Evolutionary conservation across 2,888 invertebrate genomes (phyloP).

Genomic region (Pediacus dermestoides): DNA sequence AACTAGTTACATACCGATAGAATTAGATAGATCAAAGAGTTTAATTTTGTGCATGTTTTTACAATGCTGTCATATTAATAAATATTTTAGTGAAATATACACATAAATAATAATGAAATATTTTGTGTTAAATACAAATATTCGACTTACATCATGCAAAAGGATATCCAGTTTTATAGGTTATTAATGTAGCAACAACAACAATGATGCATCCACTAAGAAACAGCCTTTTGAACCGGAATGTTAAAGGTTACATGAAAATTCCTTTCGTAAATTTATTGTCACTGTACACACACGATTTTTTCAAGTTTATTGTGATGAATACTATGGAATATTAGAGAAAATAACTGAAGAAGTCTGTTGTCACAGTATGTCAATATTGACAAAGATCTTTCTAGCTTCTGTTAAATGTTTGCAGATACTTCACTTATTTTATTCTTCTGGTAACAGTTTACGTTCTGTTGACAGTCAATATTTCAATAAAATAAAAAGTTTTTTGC

Average conservation of each 20-base stretch:
- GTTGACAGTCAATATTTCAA: constrained; percentile 21
- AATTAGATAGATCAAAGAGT: too few relatives aligned
- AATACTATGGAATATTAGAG: constrained; percentile 10
- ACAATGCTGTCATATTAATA: too few relatives aligned
- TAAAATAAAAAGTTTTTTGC: too few relatives aligned
- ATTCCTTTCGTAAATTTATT: constrained; percentile 3
- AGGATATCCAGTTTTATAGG: not conserved
- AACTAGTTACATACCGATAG: constrained; percentile 20
- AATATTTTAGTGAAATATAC: too few relatives aligned
- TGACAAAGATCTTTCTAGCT: constrained; percentile 35
- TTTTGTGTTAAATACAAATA: too few relatives aligned
- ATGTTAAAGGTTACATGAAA: constrained; percentile 1
- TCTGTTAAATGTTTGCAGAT: constrained; percentile 33
- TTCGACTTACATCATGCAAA: not conserved
- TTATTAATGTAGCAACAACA: not conserved
- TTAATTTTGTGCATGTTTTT: too few relatives aligned
- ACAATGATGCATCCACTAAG: constrained; percentile 1
- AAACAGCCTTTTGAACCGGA: not conserved
- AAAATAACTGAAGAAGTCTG: constrained; percentile 8
- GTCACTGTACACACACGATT: constrained; percentile 6
- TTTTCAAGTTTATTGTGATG: not conserved
- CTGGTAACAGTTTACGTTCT: constrained; percentile 23
- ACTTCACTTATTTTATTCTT: constrained; percentile 33
- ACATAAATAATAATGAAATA: too few relatives aligned
- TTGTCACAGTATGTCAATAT: constrained; percentile 33